Conservation (phyloP, 2,888 invertebrate species). For the Pristionchus japonicus region DNA sequence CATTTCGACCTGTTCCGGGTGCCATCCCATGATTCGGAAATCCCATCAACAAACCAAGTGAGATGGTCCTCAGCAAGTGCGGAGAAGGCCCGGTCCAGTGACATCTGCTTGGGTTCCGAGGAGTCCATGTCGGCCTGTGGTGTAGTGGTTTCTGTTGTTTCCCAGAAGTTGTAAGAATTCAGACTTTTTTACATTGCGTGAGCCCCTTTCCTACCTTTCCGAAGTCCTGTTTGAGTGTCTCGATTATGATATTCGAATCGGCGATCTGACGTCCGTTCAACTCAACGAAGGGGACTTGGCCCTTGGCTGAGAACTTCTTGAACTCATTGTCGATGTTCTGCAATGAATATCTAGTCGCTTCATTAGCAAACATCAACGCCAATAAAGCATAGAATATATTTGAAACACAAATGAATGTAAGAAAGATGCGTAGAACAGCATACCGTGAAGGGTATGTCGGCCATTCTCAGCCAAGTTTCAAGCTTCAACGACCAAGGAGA, state of each 20-base stretch:
- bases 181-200: too few relatives aligned
- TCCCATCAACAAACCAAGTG: background rate
- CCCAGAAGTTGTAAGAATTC: background rate
- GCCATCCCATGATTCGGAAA: too few relatives aligned
- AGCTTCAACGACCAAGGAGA: conserved; percentile 28
- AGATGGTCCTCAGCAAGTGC: conserved; percentile 19
- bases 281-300: conserved; percentile 88
- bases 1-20: too few relatives aligned
- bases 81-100: background rate
- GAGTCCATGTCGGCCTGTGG: conserved; percentile 1
- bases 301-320: conserved; percentile 62
- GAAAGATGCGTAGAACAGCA: background rate
- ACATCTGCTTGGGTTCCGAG: background rate
- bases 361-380: background rate
- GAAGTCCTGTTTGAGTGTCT: conserved; percentile 51
- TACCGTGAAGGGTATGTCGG: conserved; percentile 9
- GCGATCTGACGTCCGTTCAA: conserved; percentile 94
- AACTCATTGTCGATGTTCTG: conserved; percentile 71
- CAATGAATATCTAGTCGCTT: background rate
- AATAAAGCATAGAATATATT: background rate
- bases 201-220: too few relatives aligned
- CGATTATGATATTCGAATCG: conserved; percentile 90
- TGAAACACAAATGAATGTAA: background rate
- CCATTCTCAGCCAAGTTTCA: conserved; percentile 25
- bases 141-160: background rate